Percentiles rank a stretch among this genome's conserved stretches.
phyloP scores from a whole-genome alignment of 1,140 invertebrate species.

The Penaeus indicus region DNA sequence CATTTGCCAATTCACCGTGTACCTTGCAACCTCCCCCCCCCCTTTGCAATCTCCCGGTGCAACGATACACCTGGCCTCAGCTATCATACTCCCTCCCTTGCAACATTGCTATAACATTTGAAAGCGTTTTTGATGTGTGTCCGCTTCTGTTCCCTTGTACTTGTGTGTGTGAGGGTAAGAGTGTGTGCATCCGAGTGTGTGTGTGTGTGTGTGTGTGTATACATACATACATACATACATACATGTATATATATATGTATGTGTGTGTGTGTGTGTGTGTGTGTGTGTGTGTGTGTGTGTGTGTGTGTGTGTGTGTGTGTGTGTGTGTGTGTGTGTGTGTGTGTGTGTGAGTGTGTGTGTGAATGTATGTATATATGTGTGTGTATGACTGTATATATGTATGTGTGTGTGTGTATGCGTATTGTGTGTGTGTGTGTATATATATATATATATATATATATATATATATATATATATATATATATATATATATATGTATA shows the following conservation, averaged over 20 bases:
- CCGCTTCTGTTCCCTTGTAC: no score
- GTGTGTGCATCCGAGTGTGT: no score
- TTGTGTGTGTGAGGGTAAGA: no score
- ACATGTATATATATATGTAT: not conserved
- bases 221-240: not conserved
- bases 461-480: conserved; percentile 35
- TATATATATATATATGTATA: conserved; percentile 27
- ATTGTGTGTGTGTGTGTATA: conserved; percentile 5
- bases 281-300: not conserved
- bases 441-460: conserved; percentile 21
- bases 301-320: not conserved
- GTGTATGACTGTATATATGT: conserved; percentile 10
- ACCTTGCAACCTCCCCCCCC: no score
- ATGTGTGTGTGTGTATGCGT: not conserved
- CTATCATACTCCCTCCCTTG: no score
- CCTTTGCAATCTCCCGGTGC: no score
- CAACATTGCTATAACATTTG: no score
- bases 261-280: not conserved
- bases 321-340: not conserved
- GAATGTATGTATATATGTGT: not conserved
- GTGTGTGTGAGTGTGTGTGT: not conserved
- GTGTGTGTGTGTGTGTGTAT: not conserved
- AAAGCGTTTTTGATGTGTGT: no score
- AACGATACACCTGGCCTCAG: no score
- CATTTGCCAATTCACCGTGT: no score